Evolutionary conservation across 2,797 vertebrate genomes (phyloP), one percentile per base, ranked within the genome.

Genomic region (Simalia tracyae): DNA sequence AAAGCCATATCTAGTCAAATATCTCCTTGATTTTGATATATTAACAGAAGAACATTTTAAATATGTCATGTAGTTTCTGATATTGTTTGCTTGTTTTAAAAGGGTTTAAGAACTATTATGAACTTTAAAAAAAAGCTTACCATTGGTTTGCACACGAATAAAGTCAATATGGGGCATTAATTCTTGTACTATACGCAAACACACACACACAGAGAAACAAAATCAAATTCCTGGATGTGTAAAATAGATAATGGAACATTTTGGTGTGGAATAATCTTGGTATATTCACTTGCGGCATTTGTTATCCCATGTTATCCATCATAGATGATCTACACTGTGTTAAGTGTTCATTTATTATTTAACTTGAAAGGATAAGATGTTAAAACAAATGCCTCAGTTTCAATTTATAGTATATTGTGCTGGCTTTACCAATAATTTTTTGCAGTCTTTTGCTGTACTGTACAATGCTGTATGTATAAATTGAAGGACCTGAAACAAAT

Each of bases 1-100:
- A 98, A 99, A 99, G 99, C 99, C 99, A 99, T 99, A 99, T 98
- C 98, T 99, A 98, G 98, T 98, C 97, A 97, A 92, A 98, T 98
- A 98, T 98, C 98, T 98, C 96, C 97, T 98, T 98, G 97, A 97
- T 98, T 98, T 98, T 98, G 98, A 98, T 98, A 98, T 97, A 98
- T 98, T 98, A 98, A 98, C 97, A 97, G 97, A 97, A 94, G 97
- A 97, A 95, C 97, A 97, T 98, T 98, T 98, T 98, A 97, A 98
- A 97, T 98, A 97, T 97, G 97, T 97, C 97, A 97, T 98, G 97
- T 97, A 97, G 97, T 98, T 98, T 97, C 97, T 97, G 98, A 97
- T 97, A 97, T 98, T 89, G 96, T 97, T 97, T 89, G 97, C 97
- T 98, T 97, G 97, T 98, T 98, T 98, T 98, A 96, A 98, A 98